Conservation (phyloP, 2,888 invertebrate species). For the Gymnocheta viridis region DNA sequence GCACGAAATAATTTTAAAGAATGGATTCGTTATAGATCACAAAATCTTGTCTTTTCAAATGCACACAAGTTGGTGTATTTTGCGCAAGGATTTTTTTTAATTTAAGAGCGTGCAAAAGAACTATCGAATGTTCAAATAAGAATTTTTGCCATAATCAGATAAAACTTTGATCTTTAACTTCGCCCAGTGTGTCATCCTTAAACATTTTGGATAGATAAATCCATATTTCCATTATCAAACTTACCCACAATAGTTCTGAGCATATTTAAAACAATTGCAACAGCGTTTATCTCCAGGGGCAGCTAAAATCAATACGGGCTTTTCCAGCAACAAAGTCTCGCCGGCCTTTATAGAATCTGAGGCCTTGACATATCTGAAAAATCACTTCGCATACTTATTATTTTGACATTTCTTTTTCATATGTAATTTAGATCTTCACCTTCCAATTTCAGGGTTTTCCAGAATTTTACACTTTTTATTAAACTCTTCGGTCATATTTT, state of each 20-base stretch:
- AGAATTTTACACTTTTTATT: constrained; percentile 76
- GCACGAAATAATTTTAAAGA: too few relatives aligned
- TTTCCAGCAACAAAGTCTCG: constrained; percentile 84
- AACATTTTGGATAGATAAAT: background rate
- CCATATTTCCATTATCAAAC: constrained; percentile 25
- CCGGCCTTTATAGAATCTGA: constrained; percentile 83
- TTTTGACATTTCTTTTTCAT: background rate
- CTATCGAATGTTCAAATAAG: too few relatives aligned
- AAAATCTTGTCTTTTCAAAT: too few relatives aligned
- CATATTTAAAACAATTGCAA: constrained; percentile 83
- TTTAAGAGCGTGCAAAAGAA: too few relatives aligned
- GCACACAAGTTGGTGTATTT: too few relatives aligned
- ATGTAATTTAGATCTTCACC: constrained; percentile 71
- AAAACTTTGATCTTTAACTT: too few relatives aligned
- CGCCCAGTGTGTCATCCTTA: background rate
- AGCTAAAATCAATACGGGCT: constrained; percentile 84
- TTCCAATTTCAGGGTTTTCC: constrained; percentile 75
- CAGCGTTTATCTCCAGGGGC: constrained; percentile 80
- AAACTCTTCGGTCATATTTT: constrained; percentile 74
- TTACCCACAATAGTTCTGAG: constrained; percentile 77
- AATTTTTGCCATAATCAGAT: too few relatives aligned
- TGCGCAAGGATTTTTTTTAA: too few relatives aligned
- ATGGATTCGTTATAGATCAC: too few relatives aligned
- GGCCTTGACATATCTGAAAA: constrained; percentile 83
- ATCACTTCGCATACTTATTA: background rate